These are phyloP conservation scores for Cerastis rubricosa DNA, from an alignment of 2,888 invertebrate species.

Conservation along the genomic window DNA sequence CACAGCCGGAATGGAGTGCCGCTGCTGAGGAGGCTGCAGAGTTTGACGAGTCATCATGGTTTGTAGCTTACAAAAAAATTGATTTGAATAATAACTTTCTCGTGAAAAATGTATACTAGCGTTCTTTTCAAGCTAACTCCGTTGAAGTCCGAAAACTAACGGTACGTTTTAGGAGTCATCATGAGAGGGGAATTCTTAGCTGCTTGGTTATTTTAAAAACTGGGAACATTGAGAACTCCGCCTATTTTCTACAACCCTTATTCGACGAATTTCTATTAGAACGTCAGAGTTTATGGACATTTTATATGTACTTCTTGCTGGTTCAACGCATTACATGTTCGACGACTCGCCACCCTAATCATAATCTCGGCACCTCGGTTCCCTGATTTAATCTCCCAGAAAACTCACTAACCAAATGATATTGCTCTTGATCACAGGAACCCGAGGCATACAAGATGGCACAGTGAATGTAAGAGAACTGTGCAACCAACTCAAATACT, in stretches of 20 bases:
- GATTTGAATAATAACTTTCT: no score
- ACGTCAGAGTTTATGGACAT: neutral
- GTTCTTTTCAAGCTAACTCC: neutral
- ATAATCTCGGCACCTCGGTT: neutral
- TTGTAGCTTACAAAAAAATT: neutral
- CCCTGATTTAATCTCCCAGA: no score
- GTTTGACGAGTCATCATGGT: conserved; percentile 80
- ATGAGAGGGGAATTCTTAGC: neutral
- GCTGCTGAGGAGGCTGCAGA: conserved; percentile 93
- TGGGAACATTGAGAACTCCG: no score
- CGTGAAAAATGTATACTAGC: no score
- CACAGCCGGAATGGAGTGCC: conserved; percentile 99
- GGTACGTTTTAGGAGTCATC: no score
- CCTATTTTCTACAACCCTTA: no score
- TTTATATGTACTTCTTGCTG: neutral
- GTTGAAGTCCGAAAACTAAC: no score
- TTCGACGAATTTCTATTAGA: neutral
- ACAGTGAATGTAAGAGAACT: conserved; percentile 93
- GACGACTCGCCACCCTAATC: no score
- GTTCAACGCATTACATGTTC: neutral
- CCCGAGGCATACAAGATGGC: conserved; percentile 91
- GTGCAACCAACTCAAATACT: conserved; percentile 97
- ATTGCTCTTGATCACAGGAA: conserved; percentile 74
- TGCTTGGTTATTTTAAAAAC: no score
- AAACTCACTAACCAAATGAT: neutral